Evolutionary conservation across 1,140 invertebrate species (phyloP), one percentile per base, ranked within the genome.

Genomic region (Trachymyrmex cornetzi): DNA sequence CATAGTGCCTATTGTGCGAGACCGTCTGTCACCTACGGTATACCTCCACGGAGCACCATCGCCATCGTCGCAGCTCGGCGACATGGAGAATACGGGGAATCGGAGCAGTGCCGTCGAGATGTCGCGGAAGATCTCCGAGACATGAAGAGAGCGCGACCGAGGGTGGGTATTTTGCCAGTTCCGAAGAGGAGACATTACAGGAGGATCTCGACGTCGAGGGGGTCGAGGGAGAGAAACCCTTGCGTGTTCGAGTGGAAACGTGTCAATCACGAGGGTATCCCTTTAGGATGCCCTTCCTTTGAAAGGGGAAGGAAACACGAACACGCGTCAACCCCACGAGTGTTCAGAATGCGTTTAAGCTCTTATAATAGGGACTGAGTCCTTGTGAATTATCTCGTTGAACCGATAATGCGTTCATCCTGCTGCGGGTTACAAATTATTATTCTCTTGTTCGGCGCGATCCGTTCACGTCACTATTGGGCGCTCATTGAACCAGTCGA

Each of bases 61-160:
- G 69, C 27, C 75, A 30, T 34, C 57, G 79, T 61, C 59, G 80
- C 59, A 72, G 48, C 69, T 63, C 88, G 85, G 77, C 89, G 88
- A 88, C 81, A 90, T 90, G 89, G 89, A 88, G 87, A 81, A 88
- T 69, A 64, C 77, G 71, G 77, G 11, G 55, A 82, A 71, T 59
- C 82, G 59, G 81, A 87, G 48, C 80, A 88, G 80, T 89, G 85
- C 85, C 86, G 89, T 90, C 77, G 91, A 88, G 88, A 91, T 91
- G 89, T 86, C 66, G 87, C 67, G 85, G 77, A 91, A 85, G 61
- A 87, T 84, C 79, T 71, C 67, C 84, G 89, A 91, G 89, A 91
- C 89, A 91, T 91, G 90, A 90, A 85, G 89, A 89, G 64, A 90
- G 75, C 89, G 87, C 77, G 87, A 88, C 72, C 87, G 64, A 89